Evolutionary conservation across 2,888 invertebrate species (phyloP), one percentile per base, ranked within the genome.

Genomic region (Calliphora vomitoria): DNA sequence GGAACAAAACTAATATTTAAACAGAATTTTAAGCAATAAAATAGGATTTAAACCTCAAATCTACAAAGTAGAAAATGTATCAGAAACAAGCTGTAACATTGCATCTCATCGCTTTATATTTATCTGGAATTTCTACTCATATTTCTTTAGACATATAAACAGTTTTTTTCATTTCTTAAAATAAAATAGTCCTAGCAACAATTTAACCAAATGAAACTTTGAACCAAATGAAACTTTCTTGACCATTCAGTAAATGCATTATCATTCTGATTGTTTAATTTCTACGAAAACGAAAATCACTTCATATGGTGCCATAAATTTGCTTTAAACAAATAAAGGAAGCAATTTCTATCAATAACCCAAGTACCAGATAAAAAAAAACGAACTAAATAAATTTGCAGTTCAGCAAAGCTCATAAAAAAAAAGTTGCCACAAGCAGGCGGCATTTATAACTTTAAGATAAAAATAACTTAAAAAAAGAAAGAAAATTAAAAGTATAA

Each of bases 371-470:
- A 64, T 8, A 38, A 64, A 38, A n/a, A 68, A 68, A 53, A 5
- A 35, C n/a, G 4, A 20, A 38, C 4, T 41, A 41, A 62, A 85
- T 6, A 62, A 71, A 81, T 41, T 66, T 68, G 60, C 72, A 72
- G 38, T 31, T 35, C 18, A 13, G 25, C 0, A 71, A 13, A 69
- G 20, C 20, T 71, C 55, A 79, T 72, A 84, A 72, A 84, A 79
- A 68, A n/a, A n/a, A 44, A 53, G 64, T 58, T 31, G 25, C 15
- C 71, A 38, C 35, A 60, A 71, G 25, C 62, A 71, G 35, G n/a
- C 78, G 68, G 86, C 68, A 53, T 82, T 83, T 80, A 68, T 69
- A 15, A n/a, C 85, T 78, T 72, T 50, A 41, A 76, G 81, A 81
- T 76, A 76, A 85, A 81, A 85, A 25, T 13, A 55, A 69, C 6